phyloP scores from a whole-genome alignment of 2,797 vertebrate genomes.

The Pygocentrus nattereri region DNA sequence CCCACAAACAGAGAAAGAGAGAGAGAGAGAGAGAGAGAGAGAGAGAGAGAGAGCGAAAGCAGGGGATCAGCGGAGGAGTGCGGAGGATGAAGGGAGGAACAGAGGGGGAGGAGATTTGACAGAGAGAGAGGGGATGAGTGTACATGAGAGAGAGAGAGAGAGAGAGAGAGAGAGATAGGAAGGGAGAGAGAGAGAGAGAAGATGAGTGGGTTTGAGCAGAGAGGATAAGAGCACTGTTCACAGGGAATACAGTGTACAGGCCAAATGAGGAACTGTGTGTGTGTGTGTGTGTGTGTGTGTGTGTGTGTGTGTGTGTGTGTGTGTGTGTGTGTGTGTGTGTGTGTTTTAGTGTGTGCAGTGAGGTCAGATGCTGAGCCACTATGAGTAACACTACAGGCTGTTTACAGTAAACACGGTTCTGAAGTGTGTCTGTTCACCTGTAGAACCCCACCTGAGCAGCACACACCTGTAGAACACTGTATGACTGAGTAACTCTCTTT shows the following conservation, averaged over 20 bases:
- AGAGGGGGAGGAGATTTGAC: slow-evolving; percentile 25
- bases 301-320: slow-evolving; percentile 1
- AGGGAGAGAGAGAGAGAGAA: slow-evolving; percentile 32
- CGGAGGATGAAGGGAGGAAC: slow-evolving; percentile 43
- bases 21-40: background rate
- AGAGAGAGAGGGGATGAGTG: slow-evolving; percentile 23
- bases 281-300: slow-evolving; percentile 3
- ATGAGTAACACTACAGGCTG: background rate
- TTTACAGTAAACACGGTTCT: background rate
- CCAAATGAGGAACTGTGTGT: background rate
- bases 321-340: background rate
- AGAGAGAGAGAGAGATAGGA: slow-evolving; percentile 24
- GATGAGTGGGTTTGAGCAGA: slow-evolving; percentile 24
- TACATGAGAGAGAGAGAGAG: background rate
- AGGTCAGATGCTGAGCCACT: background rate
- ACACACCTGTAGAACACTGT: background rate
- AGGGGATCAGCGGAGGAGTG: slow-evolving; percentile 48
- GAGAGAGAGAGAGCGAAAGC: background rate
- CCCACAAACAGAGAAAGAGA: background rate
- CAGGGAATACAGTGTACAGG: background rate
- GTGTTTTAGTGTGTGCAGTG: background rate
- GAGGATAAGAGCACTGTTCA: slow-evolving; percentile 28
- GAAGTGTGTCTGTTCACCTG: background rate
- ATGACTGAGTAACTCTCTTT: background rate
- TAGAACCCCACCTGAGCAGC: background rate